Base-by-base conservation (phyloP, 2,113 vertebrate genomes). In the Ochotona curzoniae region DNA sequence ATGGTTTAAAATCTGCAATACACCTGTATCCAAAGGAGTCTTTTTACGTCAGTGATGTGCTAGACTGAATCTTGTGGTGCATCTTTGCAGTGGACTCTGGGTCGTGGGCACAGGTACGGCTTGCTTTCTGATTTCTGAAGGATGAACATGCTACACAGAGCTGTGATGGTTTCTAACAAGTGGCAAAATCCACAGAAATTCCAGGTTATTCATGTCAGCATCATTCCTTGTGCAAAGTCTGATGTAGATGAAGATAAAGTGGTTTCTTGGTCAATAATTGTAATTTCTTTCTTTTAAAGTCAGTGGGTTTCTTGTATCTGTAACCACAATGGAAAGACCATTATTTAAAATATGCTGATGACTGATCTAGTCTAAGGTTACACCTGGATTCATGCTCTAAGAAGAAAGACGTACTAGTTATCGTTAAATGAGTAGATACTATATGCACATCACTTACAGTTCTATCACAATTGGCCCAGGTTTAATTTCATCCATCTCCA, bases 401-500 rank as follows among this genome's bases (percentile, higher is more conserved):
- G n/a, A 38, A 7, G 54, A 61, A 51, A 49, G n/a, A 49, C 20
- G 18, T 0, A 21, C 18, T 1, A 57, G 73, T 61, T n/a, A 71
- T 28, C 18, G 8, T 11, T 35, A 30, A 4, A 11, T 26, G 2
- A 32, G 51, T 7, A 0, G 2, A 44, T 7, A 10, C 18, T n/a
- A 7, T 0, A 7, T 1, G 28, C 7, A 47, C 5, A 2, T 64
- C 93, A 99, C 99, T 99, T 97, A 99, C 99, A 99, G 98, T 96
- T 99, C 99, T 96, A 99, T 99, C 38, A 99, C 99, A 61, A 99
- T 99, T 64, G 99, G 98, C 90, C 99, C 99, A 1, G 99, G 98
- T 96, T 99, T 99, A 97, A 99, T 99, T 97, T 99, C 99, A 86
- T 99, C 99, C 99, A 99, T 99, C 98, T 99, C 99, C 99, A 99